Conservation (phyloP, 2,888 invertebrate species). For the Frankliniella intonsa region DNA sequence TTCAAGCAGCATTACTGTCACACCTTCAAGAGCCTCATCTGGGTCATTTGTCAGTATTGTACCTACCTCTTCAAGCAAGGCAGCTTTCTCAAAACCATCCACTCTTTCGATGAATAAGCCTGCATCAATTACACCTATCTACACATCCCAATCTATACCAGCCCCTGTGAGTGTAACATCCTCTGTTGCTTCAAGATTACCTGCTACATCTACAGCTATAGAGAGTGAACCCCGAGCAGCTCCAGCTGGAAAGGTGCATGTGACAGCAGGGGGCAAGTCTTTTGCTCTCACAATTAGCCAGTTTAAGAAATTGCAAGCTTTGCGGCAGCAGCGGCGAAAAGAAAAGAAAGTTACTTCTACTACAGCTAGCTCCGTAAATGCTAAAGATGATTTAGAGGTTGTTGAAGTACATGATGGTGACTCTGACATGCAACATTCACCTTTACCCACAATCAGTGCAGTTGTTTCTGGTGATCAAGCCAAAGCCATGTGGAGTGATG, state of each 20-base stretch:
- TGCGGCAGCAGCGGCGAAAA: neutral
- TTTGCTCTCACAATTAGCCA: constrained; percentile 45
- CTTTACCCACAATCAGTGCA: neutral
- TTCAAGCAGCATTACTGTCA: neutral
- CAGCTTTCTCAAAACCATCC: neutral
- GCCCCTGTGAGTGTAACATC: neutral
- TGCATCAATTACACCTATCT: neutral
- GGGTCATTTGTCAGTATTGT: neutral
- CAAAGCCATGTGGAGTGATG: constrained; percentile 19
- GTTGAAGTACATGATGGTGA: constrained; percentile 4
- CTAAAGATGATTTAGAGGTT: neutral
- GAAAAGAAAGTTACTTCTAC: constrained; percentile 11
- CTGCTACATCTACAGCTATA: neutral
- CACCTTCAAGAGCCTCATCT: neutral
- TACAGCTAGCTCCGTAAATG: constrained; percentile 29
- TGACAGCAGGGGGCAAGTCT: constrained; percentile 71
- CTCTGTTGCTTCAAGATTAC: neutral
- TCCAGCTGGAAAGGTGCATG: constrained; percentile 51
- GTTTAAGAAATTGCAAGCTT: neutral
- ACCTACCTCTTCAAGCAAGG: neutral
- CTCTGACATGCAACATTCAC: neutral
- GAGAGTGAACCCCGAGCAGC: neutral
- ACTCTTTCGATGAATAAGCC: neutral
- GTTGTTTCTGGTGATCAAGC: neutral
- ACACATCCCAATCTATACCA: neutral